Evolutionary conservation across 2,797 vertebrate species (phyloP), one percentile per base, ranked within the genome.

Genomic region (Loriculus beryllinus): DNA sequence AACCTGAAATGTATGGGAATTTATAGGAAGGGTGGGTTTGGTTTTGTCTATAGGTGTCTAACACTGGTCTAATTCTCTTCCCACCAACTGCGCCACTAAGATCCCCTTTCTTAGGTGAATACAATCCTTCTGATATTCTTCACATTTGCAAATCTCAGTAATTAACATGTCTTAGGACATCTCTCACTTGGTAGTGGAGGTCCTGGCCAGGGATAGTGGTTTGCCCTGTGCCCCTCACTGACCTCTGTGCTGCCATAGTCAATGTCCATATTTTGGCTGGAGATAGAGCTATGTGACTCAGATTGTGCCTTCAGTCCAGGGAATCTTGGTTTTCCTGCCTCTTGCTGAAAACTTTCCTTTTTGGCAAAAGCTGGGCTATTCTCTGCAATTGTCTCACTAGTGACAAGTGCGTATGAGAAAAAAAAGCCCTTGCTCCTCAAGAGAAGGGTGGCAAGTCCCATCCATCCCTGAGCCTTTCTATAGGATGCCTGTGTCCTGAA

Each of bases 161-260:
- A 35, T 51, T 26, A 62, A 5, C 40, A 12, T 21, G 16, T 19
- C 14, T 62, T 39, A 47, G 43, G 26, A 35, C 31, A 65, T 23
- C 31, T 64, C 18, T 64, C 47, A 3, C 23, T 48, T 2, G 1
- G 12, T 9, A 35, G 20, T 7, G 17, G 20, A 67, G 39, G n/a
- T 67, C 3, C 57, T 2, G 0, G 33, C 12, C 5, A 5, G 10
- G 31, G 29, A 15, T 6, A 77, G 26, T 0, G 2, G 8, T 33
- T 60, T 51, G 21, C 14, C 29, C 48, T 35, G 18, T 45, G 39
- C 25, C 29, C 47, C 12, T 68, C 54, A 4, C 28, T 57, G 31
- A 47, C 15, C 28, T 39, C 47, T 26, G 20, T 56, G n/a, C 23
- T 52, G 57, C 47, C 48, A 4, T 13, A 54, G 16, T 16, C 35